A percentile compares a stretch with the other conserved stretches of the same genome.
Conservation (phyloP, 2,113 vertebrate species). For the Zosterops lateralis region DNA sequence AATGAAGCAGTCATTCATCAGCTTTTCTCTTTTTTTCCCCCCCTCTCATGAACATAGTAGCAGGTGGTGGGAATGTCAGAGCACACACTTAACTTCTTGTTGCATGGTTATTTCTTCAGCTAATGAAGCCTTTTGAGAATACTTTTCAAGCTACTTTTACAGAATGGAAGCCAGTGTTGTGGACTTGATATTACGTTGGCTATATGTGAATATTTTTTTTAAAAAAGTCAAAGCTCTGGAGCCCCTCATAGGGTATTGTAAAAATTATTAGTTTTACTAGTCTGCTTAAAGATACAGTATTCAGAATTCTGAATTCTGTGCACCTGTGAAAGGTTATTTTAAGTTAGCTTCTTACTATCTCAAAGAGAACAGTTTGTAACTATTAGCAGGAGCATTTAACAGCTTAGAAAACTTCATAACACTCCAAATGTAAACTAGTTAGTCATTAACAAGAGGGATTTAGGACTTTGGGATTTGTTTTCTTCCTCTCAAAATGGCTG, state of each 20-base stretch:
- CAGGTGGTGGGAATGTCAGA: slow-evolving; percentile 33
- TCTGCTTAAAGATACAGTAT: not conserved
- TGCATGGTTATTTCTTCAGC: slow-evolving; percentile 26
- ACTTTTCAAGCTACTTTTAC: slow-evolving; percentile 30
- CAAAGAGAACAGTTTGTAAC: not conserved
- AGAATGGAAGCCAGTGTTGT: not conserved
- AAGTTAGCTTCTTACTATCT: not conserved
- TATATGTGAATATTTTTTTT: not conserved
- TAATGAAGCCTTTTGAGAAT: slow-evolving; percentile 63
- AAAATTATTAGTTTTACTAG: not conserved
- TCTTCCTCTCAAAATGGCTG: not conserved
- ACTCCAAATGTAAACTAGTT: not conserved
- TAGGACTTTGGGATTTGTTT: not conserved
- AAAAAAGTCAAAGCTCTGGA: not conserved
- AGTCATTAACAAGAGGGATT: not conserved
- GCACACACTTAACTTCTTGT: not conserved
- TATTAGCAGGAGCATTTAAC: not conserved
- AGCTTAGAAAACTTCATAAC: not conserved
- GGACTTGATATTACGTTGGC: not conserved
- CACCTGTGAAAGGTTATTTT: not conserved
- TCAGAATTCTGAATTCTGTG: not conserved
- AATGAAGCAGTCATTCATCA: not conserved
- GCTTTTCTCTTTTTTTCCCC: fast-evolving
- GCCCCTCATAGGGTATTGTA: not conserved
- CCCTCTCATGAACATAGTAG: not conserved